phyloP scores from a whole-genome alignment of 2,797 vertebrate genomes.

The Monodelphis domestica region DNA sequence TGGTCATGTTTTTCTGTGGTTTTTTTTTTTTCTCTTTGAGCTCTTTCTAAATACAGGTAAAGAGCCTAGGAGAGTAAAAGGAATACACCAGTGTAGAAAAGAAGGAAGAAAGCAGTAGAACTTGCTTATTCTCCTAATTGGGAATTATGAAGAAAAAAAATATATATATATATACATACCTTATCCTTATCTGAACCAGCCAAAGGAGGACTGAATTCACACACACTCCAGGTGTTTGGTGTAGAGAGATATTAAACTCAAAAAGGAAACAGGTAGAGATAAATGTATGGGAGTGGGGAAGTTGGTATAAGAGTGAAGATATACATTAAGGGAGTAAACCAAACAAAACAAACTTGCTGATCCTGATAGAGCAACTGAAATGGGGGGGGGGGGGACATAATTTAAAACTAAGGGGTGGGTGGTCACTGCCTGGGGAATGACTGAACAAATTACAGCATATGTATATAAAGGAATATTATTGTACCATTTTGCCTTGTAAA shows the following conservation, averaged over 20 bases:
- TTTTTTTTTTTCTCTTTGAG: not conserved
- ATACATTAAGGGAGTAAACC: not conserved
- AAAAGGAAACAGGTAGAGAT: not conserved
- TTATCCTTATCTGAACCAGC: not conserved
- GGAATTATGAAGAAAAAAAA: not conserved
- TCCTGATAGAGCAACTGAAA: not conserved
- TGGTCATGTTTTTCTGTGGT: not conserved
- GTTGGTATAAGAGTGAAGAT: not conserved
- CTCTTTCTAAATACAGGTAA: not conserved
- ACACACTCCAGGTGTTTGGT: not conserved
- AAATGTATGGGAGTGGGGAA: not conserved
- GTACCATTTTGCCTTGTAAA: not conserved
- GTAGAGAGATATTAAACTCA: not conserved
- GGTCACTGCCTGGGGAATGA: not conserved
- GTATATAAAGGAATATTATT: not conserved
- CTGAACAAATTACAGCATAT: not conserved
- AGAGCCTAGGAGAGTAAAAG: not conserved
- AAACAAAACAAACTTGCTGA: not conserved
- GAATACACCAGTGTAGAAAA: not conserved
- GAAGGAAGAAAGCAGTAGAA: not conserved
- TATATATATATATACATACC: no score
- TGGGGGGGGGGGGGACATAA: not conserved
- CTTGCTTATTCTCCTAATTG: not conserved
- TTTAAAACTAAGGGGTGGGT: not conserved
- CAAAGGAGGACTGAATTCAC: not conserved